phyloP scores from a whole-genome alignment of 2,888 invertebrate genomes.

The Xylocampa areola region DNA sequence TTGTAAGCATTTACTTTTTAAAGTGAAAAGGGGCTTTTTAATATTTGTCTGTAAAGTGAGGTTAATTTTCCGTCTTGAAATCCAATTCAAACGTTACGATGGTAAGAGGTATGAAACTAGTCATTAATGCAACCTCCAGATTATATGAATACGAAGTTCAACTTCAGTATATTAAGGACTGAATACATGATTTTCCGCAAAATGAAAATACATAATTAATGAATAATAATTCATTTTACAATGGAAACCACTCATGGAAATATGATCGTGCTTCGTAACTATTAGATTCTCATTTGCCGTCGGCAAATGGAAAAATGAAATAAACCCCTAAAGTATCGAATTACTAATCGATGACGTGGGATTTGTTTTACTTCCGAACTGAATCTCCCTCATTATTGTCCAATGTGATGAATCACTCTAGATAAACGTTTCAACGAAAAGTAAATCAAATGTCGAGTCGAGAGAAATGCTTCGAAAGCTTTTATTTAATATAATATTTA shows the following conservation, averaged over 20 bases:
- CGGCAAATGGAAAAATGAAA: conserved; percentile 66
- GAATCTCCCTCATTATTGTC: conserved; percentile 83
- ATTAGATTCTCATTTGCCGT: conserved; percentile 55
- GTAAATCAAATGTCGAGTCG: conserved; percentile 77
- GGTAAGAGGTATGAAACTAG: conserved; percentile 4
- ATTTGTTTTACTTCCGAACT: conserved; percentile 82
- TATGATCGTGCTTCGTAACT: conserved; percentile 51
- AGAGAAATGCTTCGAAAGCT: conserved; percentile 73
- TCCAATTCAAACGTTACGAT: conserved; percentile 1
- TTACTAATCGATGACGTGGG: conserved; percentile 84
- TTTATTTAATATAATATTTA: conserved; percentile 74
- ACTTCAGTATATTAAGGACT: conserved; percentile 8
- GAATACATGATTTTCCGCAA: conserved; percentile 17
- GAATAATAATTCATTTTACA: conserved; percentile 43
- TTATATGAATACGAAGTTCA: conserved; percentile 14
- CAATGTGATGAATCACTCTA: conserved; percentile 84
- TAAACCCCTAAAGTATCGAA: conserved; percentile 76
- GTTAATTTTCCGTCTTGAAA: conserved; percentile 10
- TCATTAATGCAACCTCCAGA: conserved; percentile 4
- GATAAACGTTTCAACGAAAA: conserved; percentile 82
- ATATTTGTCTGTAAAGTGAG: conserved; percentile 14
- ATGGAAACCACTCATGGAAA: conserved; percentile 55
- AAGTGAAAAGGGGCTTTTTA: conserved; percentile 21
- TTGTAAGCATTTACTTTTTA: conserved; percentile 34
- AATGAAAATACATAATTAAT: conserved; percentile 39